Evolutionary conservation across 2,888 invertebrate genomes (phyloP).

Genomic region (Pachymerium ferrugineum): DNA sequence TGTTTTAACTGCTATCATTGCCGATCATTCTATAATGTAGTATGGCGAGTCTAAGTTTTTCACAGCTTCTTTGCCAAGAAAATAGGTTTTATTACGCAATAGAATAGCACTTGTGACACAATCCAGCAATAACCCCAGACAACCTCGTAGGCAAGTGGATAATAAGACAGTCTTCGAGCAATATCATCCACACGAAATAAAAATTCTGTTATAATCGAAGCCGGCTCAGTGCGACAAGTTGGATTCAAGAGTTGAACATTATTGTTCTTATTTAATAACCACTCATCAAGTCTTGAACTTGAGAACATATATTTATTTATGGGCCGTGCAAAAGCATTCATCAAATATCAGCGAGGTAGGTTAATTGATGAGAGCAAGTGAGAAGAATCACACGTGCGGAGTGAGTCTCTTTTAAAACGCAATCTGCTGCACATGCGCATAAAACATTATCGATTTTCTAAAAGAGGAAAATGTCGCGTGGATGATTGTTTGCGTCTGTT

Average conservation of each 20-base stretch:
- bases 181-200: background rate
- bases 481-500: background rate
- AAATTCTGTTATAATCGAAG: background rate
- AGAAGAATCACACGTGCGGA: too few relatives aligned
- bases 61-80: conserved; percentile 23
- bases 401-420: background rate
- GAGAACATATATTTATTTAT: background rate
- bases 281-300: too few relatives aligned
- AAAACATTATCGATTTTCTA: conserved; percentile 10
- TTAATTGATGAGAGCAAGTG: background rate
- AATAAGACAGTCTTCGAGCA: background rate
- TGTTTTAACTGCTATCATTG: too few relatives aligned
- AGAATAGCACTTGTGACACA: background rate
- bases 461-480: background rate
- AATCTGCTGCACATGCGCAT: background rate
- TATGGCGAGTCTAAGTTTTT: too few relatives aligned
- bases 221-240: background rate
- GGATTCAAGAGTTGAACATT: too few relatives aligned
- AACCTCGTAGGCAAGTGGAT: conserved; percentile 3
- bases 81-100: background rate
- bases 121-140: background rate
- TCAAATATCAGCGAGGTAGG: conserved; percentile 9
- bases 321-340: background rate
- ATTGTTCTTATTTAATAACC: too few relatives aligned
- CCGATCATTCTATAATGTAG: too few relatives aligned